phyloP scores from a whole-genome alignment of 2,797 vertebrate genomes.

The Synanceia verrucosa region DNA sequence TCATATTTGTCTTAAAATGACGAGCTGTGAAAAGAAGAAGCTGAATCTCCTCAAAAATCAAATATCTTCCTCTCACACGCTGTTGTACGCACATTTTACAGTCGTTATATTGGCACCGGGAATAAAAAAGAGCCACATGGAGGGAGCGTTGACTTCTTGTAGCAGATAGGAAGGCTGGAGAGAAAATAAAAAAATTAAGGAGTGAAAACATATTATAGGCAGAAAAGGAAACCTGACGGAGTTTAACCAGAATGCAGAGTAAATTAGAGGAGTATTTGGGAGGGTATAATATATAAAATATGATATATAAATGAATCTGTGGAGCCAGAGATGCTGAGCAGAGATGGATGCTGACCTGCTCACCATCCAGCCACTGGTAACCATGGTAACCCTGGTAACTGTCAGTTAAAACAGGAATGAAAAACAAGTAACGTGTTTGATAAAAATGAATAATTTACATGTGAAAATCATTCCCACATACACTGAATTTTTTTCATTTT shows the following conservation, averaged over 20 bases:
- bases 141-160: background rate
- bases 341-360: background rate
- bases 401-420: background rate
- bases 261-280: no score
- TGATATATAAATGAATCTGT: background rate
- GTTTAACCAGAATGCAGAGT: no score
- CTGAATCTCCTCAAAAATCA: background rate
- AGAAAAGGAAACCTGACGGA: background rate
- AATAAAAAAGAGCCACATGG: background rate
- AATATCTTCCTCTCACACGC: background rate
- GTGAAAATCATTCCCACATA: no score
- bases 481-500: no score
- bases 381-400: background rate
- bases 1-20: background rate
- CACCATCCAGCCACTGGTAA: background rate
- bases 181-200: background rate
- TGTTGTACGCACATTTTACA: background rate
- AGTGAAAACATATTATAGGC: background rate
- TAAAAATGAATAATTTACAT: no score
- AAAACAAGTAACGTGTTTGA: background rate
- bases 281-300: no score
- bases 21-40: background rate
- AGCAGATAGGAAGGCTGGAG: background rate
- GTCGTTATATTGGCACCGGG: background rate
- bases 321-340: background rate